Conservation (phyloP, 2,797 vertebrate genomes). For the Spea hammondii region DNA sequence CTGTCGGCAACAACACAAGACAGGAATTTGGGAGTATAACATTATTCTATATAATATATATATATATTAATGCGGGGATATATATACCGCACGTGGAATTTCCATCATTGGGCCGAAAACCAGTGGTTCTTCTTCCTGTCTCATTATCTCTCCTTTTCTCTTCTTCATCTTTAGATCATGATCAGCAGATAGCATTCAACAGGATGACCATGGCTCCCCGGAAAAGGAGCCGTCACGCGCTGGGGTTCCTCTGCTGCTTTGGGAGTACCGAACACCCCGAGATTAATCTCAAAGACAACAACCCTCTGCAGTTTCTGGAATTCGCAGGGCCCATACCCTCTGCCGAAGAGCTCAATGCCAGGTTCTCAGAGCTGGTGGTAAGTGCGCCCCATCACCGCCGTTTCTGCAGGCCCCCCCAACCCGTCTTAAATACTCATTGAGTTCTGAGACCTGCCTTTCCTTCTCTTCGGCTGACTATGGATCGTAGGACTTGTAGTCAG, state of each 20-base stretch:
- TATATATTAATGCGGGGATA: no score
- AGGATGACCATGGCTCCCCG: slow-evolving; percentile 85
- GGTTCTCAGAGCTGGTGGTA: slow-evolving; percentile 95
- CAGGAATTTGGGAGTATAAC: no score
- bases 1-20: no score
- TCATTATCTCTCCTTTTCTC: neutral
- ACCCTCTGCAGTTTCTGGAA: slow-evolving; percentile 90
- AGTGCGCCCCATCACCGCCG: slow-evolving; percentile 62
- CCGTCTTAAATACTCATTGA: neutral
- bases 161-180: slow-evolving; percentile 74
- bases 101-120: no score
- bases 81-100: no score
- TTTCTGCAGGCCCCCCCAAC: no score
- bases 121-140: neutral
- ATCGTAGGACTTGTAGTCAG: no score
- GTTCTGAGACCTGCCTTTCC: neutral
- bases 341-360: slow-evolving; percentile 87
- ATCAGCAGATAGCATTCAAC: slow-evolving; percentile 83
- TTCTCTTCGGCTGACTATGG: no score
- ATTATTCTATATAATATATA: no score
- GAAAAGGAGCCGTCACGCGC: slow-evolving; percentile 88
- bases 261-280: slow-evolving; percentile 86
- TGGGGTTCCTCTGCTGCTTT: slow-evolving; percentile 95
- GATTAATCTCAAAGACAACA: slow-evolving; percentile 94
- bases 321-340: slow-evolving; percentile 91